Base-by-base conservation (phyloP, 2,888 invertebrate genomes). In the Caenorhabditis panamensis region DNA sequence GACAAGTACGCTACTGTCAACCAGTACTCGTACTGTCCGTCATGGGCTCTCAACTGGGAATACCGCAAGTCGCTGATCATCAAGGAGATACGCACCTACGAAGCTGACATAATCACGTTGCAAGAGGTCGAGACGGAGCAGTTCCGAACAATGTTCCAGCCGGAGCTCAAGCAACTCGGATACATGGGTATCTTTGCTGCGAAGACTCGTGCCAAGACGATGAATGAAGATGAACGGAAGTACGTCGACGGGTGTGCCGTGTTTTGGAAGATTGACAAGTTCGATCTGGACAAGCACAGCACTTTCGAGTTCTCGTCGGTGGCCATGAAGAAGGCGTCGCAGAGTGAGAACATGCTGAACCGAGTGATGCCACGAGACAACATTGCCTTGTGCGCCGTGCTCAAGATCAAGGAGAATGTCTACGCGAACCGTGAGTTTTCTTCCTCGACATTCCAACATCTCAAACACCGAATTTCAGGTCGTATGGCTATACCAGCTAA, bases 221-320 rank as follows among this genome's bases (percentile, higher is more conserved):
- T 99, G 98, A 94, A 94, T 1, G 97, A 97, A 91, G 94, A 95
- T 88, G 98, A 99, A 91, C 93, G 96, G 90, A 97, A 97, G 92
- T 96, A 95, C 92, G 99, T 99, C 68, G 99, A 99, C 92, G 99
- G 99, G 84, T 99, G 98, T 93, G 98, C 98, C 86, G 98, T 99
- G 91, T 98, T 99, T 93, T 99, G 95, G 93, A 94, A 91, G 83
- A 90, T 88, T 41, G 89, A 91, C 69, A 92, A 92, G 92, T 99
- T 98, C 92, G 94, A 95, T 54, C 93, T 98, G 92, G 94, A 97
- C 85, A 96, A 96, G 92, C 96, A 98, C 92, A 96, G 97, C 92
- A 93, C 97, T 91, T 95, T 99, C 88, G 99, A 99, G 93, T 89
- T 89, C 93, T 97, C 97, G 92, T 96, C 97, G 93, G 93, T 99